Evolutionary conservation across 1,140 invertebrate species (phyloP), one percentile per base, ranked within the genome.

Genomic region (Ephestia elutella): DNA sequence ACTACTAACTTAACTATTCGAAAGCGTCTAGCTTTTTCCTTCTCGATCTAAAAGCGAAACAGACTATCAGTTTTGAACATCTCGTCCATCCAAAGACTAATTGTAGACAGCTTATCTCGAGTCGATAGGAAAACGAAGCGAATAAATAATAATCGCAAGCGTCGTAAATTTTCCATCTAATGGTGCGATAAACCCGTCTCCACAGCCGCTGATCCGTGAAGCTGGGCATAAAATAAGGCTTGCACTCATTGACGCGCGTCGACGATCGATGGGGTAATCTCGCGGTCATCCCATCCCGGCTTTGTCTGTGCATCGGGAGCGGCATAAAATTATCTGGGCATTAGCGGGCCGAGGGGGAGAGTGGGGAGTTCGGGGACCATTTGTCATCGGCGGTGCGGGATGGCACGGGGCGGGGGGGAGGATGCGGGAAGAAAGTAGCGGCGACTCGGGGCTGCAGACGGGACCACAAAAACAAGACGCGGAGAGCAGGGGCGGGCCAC

Each of bases 381-480:
- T 88, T 87, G 86, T 88, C 86, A 86, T 85, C 80, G 65, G 75
- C 69, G 72, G 67, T 58, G 65, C 50, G 55, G 25, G 63, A 65
- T 71, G 75, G 63, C 63, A 55, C 56, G 69, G 25, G 57, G 65
- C n/a, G n/a, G 25, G 66, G 57, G 63, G 71, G 74, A 73, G 70
- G 72, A 70, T 70, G 75, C 55, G 65, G 75, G 73, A 71, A 73
- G 68, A 74, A 73, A 75, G 76, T 68, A 70, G 59, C 69, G 71
- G 75, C 75, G 78, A 89, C 86, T 81, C 82, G 83, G 87, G 87
- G 89, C 87, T 82, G 86, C 88, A 89, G 83, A 87, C 84, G 86
- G 86, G 87, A 74, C 78, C 81, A 75, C 80, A 83, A 82, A 82
- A 86, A 80, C 82, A 76, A 71, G 74, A 77, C 76, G 76, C 73